phyloP scores from a whole-genome alignment of 2,113 vertebrate genomes.

The Cromileptes altivelis region DNA sequence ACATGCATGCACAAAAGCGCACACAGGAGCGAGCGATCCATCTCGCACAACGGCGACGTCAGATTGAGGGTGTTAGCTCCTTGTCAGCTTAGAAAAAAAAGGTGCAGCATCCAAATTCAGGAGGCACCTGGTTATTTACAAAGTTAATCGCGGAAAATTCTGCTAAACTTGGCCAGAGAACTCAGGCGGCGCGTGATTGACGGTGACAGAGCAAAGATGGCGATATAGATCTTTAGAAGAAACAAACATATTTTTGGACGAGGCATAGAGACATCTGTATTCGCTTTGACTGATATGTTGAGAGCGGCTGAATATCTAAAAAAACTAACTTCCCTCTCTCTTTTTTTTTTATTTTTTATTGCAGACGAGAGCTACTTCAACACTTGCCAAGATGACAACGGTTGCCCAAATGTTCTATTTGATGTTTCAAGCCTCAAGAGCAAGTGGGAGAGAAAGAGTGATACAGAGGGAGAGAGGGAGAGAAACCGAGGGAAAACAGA shows the following conservation, averaged over 20 bases:
- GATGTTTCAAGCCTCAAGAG: slow-evolving; percentile 82
- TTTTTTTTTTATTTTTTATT: neutral
- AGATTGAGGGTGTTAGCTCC: slow-evolving; percentile 68
- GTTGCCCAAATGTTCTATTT: slow-evolving; percentile 81
- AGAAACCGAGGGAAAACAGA: slow-evolving; percentile 54
- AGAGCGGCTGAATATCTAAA: slow-evolving; percentile 66
- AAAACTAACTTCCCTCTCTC: slow-evolving; percentile 50
- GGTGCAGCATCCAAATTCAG: slow-evolving; percentile 73
- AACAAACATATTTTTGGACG: slow-evolving; percentile 71
- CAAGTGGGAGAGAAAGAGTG: slow-evolving; percentile 77
- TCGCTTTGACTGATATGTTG: slow-evolving; percentile 73
- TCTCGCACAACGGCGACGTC: slow-evolving; percentile 57
- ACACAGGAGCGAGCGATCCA: slow-evolving; percentile 39
- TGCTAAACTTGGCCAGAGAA: slow-evolving; percentile 65
- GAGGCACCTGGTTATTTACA: slow-evolving; percentile 74
- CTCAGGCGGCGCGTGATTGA: slow-evolving; percentile 63
- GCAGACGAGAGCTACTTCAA: slow-evolving; percentile 71
- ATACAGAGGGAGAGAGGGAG: slow-evolving; percentile 63
- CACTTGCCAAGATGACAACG: slow-evolving; percentile 79
- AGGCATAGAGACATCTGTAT: slow-evolving; percentile 72
- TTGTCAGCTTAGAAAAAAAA: slow-evolving; percentile 77
- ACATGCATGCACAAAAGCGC: slow-evolving; percentile 58
- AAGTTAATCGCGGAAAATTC: slow-evolving; percentile 63
- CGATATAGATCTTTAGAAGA: slow-evolving; percentile 69
- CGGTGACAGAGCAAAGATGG: slow-evolving; percentile 55